These are phyloP conservation scores for Tragopan temminckii DNA, from an alignment of 2,797 vertebrate genomes.

Conservation along the genomic window DNA sequence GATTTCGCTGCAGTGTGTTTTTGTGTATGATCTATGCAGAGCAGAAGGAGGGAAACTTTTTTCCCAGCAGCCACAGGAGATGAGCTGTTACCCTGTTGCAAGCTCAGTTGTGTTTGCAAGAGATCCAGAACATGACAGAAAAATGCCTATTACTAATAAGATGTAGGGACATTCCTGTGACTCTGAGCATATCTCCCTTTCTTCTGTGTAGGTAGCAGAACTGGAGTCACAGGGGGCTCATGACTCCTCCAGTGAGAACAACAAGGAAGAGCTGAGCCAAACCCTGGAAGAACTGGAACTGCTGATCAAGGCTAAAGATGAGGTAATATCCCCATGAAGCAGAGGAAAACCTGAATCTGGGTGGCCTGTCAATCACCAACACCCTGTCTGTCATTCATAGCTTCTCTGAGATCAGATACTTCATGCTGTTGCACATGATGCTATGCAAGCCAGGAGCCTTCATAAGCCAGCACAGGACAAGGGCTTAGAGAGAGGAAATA, in stretches of 20 bases:
- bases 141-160: not conserved
- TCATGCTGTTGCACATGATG: not conserved
- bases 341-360: not conserved
- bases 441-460: not conserved
- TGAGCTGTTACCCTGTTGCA: not conserved
- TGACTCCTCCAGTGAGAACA: slow-evolving; percentile 76
- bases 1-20: rapidly evolving
- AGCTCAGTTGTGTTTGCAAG: not conserved
- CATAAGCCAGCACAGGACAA: not conserved
- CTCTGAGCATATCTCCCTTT: not conserved
- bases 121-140: not conserved
- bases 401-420: not conserved
- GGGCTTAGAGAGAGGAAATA: no score
- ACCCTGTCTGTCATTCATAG: not conserved
- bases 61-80: not conserved
- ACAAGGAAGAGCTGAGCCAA: slow-evolving; percentile 85
- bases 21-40: not conserved
- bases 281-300: slow-evolving; percentile 90
- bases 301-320: slow-evolving; percentile 90
- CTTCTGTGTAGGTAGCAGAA: slow-evolving; percentile 87
- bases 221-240: slow-evolving; percentile 87
- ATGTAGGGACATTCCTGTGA: not conserved
- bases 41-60: not conserved
- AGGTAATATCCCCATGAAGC: slow-evolving; percentile 78
- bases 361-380: not conserved